Percentiles rank a stretch among this genome's conserved stretches.
These are phyloP conservation scores for Alouatta caraya DNA, from an alignment of 2,797 vertebrate genomes.

Conservation along the genomic window DNA sequence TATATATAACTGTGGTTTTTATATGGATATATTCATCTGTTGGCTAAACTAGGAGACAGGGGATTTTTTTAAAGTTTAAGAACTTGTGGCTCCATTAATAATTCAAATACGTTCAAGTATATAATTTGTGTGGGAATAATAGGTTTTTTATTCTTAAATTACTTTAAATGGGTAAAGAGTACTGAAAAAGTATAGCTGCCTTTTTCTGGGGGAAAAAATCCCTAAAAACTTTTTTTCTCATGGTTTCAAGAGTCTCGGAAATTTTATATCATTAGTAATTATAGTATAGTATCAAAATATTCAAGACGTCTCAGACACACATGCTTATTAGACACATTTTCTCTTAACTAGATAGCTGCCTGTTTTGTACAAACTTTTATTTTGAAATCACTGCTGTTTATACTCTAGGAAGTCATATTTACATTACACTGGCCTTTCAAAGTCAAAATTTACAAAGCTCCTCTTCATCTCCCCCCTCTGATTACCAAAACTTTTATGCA, in stretches of 20 bases:
- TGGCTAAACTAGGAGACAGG: neutral
- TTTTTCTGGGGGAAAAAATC: neutral
- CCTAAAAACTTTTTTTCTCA: neutral
- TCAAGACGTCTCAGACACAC: conserved; percentile 29
- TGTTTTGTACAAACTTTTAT: conserved; percentile 46
- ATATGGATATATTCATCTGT: neutral
- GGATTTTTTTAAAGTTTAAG: conserved; percentile 20
- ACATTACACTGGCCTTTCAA: conserved; percentile 70
- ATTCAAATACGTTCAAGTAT: conserved; percentile 33
- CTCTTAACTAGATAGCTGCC: conserved; percentile 34
- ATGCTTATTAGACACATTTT: conserved; percentile 34
- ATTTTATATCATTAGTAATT: conserved; percentile 56
- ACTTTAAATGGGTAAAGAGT: conserved; percentile 41
- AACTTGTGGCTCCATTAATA: conserved; percentile 1
- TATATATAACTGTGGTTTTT: neutral
- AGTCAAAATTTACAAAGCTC: conserved; percentile 67
- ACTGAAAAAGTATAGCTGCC: neutral
- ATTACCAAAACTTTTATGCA: conserved; percentile 70
- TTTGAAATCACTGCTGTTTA: conserved; percentile 72
- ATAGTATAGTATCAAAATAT: conserved; percentile 15
- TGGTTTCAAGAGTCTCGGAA: conserved; percentile 41
- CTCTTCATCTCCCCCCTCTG: conserved; percentile 24
- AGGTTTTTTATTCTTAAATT: conserved; percentile 3
- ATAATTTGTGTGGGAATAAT: neutral
- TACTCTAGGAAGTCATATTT: conserved; percentile 68